Base-by-base conservation (phyloP, 2,113 vertebrate genomes). In the Bubo scandiacus region DNA sequence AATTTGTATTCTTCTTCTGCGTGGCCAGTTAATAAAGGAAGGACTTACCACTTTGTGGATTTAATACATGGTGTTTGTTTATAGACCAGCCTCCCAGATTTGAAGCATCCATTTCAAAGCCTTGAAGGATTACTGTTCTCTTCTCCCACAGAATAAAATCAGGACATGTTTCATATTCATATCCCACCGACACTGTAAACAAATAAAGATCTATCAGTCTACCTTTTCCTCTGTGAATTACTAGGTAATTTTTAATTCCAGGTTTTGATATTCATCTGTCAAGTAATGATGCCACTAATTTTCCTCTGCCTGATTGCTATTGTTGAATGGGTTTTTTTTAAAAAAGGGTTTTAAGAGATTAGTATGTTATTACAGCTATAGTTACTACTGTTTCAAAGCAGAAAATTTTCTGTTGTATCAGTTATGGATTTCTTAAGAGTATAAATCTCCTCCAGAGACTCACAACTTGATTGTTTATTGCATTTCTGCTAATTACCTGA, bases 61-160 rank as follows among this genome's bases (percentile, higher is more conserved):
- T 99, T 97, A 99, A 98, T 96, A 99, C 98, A 36, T 99, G 99
- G 96, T 99, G 99, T 85, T 99, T 99, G 97, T 99, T 99, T 96
- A 99, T 98, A 22, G 99, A 99, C 99, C 99, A 99, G 80, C 99
- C 99, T 67, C 99, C 99, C 80, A 99, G 98, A 96, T 99, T 99
- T 65, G 99, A 99, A 86, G 99, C 99, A 90, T 99, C 99, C 98
- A 99, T 98, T 96, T 99, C 99, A 95, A 99, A 99, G 42, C 99
- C 99, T 97, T 99, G 99, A 96, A 99, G 98, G 95, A 98, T 96
- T 34, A 99, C 99, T 7, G 99, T 99, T 96, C 99, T 99, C 98
- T 98, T 99, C 98, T 99, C 99, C 99, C 99, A 99, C 57, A 99
- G 98, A 96, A 99, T 97, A 73, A 99, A 97, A 57, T 99, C 98